Conservation (phyloP, 2,797 vertebrate species). For the Phalanger gymnotis region DNA sequence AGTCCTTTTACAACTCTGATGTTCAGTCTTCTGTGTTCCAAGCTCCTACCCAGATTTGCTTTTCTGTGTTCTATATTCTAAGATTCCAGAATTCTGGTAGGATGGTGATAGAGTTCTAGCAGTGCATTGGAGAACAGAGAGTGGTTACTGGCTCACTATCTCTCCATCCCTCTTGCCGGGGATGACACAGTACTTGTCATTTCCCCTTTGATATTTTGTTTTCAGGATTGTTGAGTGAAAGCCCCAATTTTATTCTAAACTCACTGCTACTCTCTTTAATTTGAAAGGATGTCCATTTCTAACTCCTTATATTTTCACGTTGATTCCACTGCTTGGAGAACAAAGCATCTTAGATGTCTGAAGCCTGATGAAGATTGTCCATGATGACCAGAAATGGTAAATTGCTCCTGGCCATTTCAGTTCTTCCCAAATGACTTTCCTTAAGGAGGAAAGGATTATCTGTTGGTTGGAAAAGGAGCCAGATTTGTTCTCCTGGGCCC, state of each 20-base stretch:
- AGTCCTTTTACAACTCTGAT: neutral
- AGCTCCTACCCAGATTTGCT: neutral
- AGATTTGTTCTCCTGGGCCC: neutral
- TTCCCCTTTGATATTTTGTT: neutral
- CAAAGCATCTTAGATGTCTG: neutral
- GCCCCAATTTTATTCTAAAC: neutral
- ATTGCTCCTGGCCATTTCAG: neutral
- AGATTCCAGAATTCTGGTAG: neutral
- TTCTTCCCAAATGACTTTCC: conserved; percentile 11
- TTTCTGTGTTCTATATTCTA: neutral
- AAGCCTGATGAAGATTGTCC: neutral
- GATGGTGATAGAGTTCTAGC: neutral
- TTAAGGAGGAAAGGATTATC: neutral
- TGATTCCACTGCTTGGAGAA: neutral
- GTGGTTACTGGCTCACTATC: neutral
- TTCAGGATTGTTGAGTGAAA: neutral
- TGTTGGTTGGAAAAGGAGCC: neutral
- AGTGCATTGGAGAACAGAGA: neutral
- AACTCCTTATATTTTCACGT: neutral
- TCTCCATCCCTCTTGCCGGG: neutral
- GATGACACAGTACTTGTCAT: neutral
- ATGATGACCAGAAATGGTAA: conserved; percentile 3
- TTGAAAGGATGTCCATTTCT: neutral
- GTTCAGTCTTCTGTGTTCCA: neutral
- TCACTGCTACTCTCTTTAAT: conserved; percentile 4